A percentile compares a stretch with the other conserved stretches of the same genome.
Evolutionary conservation across 2,113 vertebrate genomes (phyloP).

Genomic region (Orycteropus afer): DNA sequence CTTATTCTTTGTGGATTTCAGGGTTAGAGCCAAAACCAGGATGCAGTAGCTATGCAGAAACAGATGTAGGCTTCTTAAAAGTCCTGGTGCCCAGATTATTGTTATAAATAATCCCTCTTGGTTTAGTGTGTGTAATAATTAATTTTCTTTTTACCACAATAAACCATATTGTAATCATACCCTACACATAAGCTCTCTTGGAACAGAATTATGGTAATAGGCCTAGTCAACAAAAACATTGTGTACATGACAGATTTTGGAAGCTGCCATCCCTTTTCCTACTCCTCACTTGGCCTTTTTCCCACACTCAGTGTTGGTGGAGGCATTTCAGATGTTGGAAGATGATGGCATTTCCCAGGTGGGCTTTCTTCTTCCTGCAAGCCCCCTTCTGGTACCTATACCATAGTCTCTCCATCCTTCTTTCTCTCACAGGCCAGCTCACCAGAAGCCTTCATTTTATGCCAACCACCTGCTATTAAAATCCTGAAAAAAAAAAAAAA

Average conservation of each 20-base stretch:
- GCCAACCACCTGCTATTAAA: background rate
- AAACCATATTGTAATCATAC: background rate
- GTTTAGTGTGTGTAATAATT: background rate
- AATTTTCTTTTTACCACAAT: conserved; percentile 1
- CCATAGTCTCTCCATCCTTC: background rate
- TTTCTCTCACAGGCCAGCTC: background rate
- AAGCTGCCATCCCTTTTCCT: background rate
- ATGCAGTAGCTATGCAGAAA: background rate
- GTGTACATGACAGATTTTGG: background rate
- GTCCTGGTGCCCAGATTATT: background rate
- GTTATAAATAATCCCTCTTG: background rate
- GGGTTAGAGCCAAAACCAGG: conserved; percentile 11
- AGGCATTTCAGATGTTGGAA: background rate
- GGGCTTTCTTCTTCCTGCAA: background rate
- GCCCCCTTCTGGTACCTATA: background rate
- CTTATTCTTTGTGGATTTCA: background rate
- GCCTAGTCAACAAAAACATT: background rate
- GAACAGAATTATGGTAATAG: background rate
- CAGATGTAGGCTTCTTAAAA: background rate
- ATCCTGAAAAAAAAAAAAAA: background rate
- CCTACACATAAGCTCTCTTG: background rate
- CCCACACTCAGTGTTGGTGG: background rate
- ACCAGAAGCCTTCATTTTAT: background rate
- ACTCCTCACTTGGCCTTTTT: background rate
- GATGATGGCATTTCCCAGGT: background rate